phyloP scores from a whole-genome alignment of 1,140 invertebrate species.

The Temnothorax longispinosus region DNA sequence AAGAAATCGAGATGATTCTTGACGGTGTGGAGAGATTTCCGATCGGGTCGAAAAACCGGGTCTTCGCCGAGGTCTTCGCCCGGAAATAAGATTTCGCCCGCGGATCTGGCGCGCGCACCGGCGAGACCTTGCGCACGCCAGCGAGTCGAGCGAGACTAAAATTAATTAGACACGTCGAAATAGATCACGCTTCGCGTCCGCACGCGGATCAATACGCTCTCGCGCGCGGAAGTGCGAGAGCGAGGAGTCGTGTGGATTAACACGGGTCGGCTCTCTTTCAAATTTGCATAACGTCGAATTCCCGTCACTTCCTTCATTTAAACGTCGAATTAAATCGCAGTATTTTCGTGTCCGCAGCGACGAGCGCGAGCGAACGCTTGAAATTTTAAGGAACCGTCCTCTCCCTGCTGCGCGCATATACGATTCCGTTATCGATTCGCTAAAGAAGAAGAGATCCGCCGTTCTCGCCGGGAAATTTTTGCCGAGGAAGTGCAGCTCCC shows the following conservation, averaged over 20 bases:
- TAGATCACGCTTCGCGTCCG: not conserved
- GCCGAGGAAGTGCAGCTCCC: too few relatives aligned
- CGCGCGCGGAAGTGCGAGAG: not conserved
- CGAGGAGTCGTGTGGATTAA: not conserved
- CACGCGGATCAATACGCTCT: slow-evolving; percentile 12
- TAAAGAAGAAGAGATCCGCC: too few relatives aligned
- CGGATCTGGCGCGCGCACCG: not conserved
- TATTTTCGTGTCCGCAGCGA: not conserved
- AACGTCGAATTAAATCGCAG: not conserved
- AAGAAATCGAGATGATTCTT: not conserved
- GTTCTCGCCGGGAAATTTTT: too few relatives aligned
- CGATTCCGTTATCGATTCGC: not conserved
- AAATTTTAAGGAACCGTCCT: not conserved
- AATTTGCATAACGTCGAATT: slow-evolving; percentile 23
- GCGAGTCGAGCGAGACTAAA: slow-evolving; percentile 6
- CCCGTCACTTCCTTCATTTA: not conserved
- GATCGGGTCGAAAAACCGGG: not conserved
- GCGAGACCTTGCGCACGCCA: not conserved
- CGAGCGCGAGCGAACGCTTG: not conserved
- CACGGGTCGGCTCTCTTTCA: not conserved
- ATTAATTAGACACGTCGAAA: slow-evolving; percentile 40
- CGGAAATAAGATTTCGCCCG: slow-evolving; percentile 25
- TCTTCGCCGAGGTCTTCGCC: not conserved
- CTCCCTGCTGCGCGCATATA: not conserved
- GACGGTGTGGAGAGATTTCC: not conserved